phyloP scores from a whole-genome alignment of 2,113 vertebrate species.

The Pachypanchax playfairii region DNA sequence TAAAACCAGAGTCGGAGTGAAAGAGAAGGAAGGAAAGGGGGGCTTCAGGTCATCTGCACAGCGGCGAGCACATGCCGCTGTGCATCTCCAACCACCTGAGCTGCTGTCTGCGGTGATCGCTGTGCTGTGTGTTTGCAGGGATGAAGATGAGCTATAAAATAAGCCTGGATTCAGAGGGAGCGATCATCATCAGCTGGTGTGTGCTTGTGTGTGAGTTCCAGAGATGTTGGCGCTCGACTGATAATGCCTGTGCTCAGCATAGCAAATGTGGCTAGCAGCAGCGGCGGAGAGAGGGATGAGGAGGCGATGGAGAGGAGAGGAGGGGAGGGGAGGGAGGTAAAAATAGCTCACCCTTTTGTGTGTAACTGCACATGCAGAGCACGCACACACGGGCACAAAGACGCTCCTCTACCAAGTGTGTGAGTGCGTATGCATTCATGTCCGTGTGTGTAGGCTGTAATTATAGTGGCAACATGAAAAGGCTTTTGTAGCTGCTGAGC shows the following conservation, averaged over 20 bases:
- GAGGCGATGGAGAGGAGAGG: conserved; percentile 9
- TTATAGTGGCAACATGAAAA: conserved; percentile 80
- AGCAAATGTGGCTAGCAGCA: conserved; percentile 78
- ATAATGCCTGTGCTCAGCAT: conserved; percentile 74
- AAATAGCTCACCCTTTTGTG: conserved; percentile 79
- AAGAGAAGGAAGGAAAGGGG: background rate
- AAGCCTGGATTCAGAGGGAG: conserved; percentile 34
- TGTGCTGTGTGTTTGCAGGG: conserved; percentile 3
- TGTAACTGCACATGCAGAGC: conserved; percentile 65
- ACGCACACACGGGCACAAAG: conserved; percentile 62
- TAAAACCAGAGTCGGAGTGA: conserved; percentile 14
- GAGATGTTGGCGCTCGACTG: conserved; percentile 68
- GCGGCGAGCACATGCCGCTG: conserved; percentile 23
- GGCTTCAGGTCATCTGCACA: conserved; percentile 58
- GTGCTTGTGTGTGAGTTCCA: conserved; percentile 30
- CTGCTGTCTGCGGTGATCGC: conserved; percentile 13
- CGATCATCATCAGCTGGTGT: conserved; percentile 22
- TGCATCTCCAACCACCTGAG: conserved; percentile 19
- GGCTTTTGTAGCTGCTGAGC: conserved; percentile 77
- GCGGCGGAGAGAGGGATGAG: conserved; percentile 57
- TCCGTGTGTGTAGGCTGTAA: conserved; percentile 71
- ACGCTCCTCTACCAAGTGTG: conserved; percentile 32
- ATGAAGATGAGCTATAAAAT: conserved; percentile 18
- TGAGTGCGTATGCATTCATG: conserved; percentile 2
- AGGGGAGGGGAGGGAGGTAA: conserved; percentile 60